Evolutionary conservation across 2,797 vertebrate species (phyloP).

Genomic region (Enteromius mattozi): DNA sequence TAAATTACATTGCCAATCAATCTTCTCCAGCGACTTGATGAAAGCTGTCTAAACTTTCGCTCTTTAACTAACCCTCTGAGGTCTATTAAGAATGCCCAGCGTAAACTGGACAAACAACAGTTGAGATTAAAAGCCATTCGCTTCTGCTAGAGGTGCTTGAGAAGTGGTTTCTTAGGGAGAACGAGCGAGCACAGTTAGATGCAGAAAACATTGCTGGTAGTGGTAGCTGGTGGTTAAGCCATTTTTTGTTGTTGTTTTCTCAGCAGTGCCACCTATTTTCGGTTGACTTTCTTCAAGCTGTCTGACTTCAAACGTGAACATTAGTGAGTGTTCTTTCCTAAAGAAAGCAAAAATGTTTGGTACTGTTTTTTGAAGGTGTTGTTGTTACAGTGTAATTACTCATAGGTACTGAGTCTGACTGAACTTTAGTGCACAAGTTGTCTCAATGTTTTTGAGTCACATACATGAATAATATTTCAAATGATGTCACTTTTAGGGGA

Average conservation of each 20-base stretch:
- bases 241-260: conserved; percentile 43
- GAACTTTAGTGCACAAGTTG: neutral
- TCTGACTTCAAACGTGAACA: neutral
- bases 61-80: conserved; percentile 77
- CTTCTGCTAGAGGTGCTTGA: conserved; percentile 39
- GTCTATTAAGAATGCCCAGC: conserved; percentile 74
- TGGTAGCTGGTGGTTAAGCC: conserved; percentile 27
- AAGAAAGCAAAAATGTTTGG: neutral
- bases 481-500: neutral
- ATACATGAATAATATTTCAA: neutral
- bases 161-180: conserved; percentile 40
- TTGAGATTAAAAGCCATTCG: conserved; percentile 73
- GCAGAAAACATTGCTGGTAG: neutral
- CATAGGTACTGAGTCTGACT: neutral
- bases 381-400: neutral
- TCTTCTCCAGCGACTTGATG: conserved; percentile 75
- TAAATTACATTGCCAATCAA: conserved; percentile 86
- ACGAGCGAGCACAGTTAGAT: conserved; percentile 3
- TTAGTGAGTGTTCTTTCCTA: neutral
- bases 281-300: neutral
- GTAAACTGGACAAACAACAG: conserved; percentile 71
- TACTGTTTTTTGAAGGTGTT: neutral
- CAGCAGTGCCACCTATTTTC: neutral
- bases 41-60: conserved; percentile 79
- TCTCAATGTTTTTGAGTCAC: neutral